Evolutionary conservation across 2,797 vertebrate species (phyloP), one percentile per base, ranked within the genome.

Genomic region (Melanotaenia pygmaea): DNA sequence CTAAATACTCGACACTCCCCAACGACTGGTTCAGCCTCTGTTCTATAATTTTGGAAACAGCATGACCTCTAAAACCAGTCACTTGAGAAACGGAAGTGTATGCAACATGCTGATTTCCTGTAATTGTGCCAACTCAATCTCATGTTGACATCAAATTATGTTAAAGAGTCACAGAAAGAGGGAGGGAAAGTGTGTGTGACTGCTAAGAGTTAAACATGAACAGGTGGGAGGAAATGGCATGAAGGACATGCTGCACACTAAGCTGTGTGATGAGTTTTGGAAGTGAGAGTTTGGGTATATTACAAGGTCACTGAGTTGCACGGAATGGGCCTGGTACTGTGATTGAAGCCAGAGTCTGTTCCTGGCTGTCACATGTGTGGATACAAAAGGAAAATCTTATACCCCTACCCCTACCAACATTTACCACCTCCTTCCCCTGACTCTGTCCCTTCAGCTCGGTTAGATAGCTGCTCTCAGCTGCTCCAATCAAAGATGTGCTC

Each of bases 331-430:
- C 86, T 83, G 82, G 81, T 90, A 69, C 86, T 90, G 64, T 96
- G 96, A 97, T 95, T 95, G 91, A 96, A 93, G 90, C 93, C 96
- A 96, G 95, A 88, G 59, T 59, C 63, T 76, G 90, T 85, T 88
- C 92, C 63, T 77, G 88, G 88, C 87, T 92, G 92, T 95, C 94
- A 95, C 47, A 80, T 92, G 92, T 87, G 91, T 89, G 86, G 76
- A 93, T 92, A 80, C 82, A 43, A 88, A 90, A 89, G 82, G 91
- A 92, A 88, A 95, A 93, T 93, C 71, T 75, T 83, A 67, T 74
- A 85, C 80, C 67, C 34, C 43, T 74, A 85, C 80, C 67, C 34
- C 43, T 43, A 65, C 58, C 60, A 58, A 54, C 74, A 67, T 76
- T 34, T 62, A 56, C 70, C 87, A 61, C 72, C 64, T 67, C 68